Evolutionary conservation across 1,140 invertebrate species (phyloP).

Genomic region (Globodera ellingtonae): DNA sequence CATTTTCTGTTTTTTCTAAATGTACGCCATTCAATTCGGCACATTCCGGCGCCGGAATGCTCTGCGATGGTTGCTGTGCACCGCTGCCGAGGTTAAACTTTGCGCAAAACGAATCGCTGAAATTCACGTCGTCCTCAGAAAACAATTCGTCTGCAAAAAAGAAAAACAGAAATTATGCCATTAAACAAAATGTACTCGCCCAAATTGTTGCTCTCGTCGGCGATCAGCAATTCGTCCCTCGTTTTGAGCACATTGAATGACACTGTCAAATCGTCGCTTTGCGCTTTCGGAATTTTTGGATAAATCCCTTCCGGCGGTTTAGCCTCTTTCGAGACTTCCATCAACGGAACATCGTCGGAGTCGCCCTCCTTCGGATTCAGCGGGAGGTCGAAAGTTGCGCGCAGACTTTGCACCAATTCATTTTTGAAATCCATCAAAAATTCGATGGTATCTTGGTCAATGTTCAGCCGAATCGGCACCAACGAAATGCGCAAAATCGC

Average conservation of each 20-base stretch:
- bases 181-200: not conserved
- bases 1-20: not conserved
- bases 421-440: conserved; percentile 51
- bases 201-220: not conserved
- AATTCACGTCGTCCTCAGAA: conserved; percentile 38
- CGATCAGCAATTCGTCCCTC: conserved; percentile 5
- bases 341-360: conserved; percentile 31
- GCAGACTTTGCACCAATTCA: conserved; percentile 24
- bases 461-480: conserved; percentile 52
- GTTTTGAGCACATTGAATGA: conserved; percentile 15
- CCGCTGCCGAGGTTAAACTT: not conserved
- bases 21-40: not conserved
- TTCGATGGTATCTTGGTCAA: conserved; percentile 60
- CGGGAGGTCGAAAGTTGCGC: not conserved
- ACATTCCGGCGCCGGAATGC: no score
- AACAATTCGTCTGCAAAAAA: conserved; percentile 30
- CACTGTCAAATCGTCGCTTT: not conserved
- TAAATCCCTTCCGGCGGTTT: not conserved
- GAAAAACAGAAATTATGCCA: not conserved
- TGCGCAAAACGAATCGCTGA: conserved; percentile 33
- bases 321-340: conserved; percentile 26
- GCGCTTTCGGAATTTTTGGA: not conserved
- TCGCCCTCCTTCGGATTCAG: not conserved
- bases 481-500: conserved; percentile 52
- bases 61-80: not conserved